phyloP scores from a whole-genome alignment of 2,888 invertebrate genomes.

The Eristalis tenax region DNA sequence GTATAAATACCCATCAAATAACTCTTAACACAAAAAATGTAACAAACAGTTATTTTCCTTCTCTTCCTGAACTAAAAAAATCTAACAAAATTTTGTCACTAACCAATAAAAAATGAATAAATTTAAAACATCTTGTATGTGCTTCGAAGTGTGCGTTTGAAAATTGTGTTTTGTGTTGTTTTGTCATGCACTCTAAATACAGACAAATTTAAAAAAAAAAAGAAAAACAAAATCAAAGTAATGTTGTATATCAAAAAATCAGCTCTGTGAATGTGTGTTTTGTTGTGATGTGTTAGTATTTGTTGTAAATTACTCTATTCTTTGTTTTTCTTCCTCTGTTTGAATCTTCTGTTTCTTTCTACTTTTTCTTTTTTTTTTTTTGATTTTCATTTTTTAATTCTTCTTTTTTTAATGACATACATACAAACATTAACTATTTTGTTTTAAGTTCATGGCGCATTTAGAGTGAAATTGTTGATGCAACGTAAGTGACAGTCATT shows the following conservation, averaged over 20 bases:
- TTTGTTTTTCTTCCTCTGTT: conserved; percentile 6
- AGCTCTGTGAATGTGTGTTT: conserved; percentile 54
- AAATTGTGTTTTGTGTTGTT: conserved; percentile 55
- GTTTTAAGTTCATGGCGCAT: background rate
- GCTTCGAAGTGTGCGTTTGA: conserved; percentile 50
- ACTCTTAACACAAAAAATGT: conserved; percentile 34
- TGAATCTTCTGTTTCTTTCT: background rate
- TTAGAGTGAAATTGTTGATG: conserved; percentile 39
- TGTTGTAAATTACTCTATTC: conserved; percentile 18
- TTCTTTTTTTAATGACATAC: conserved; percentile 26
- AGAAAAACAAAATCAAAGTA: background rate
- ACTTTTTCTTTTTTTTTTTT: conserved; percentile 1
- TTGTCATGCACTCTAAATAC: conserved; percentile 53
- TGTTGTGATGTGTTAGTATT: conserved; percentile 50
- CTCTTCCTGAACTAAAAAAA: conserved; percentile 16
- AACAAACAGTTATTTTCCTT: conserved; percentile 26
- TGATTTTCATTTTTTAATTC: background rate
- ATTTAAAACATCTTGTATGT: conserved; percentile 12
- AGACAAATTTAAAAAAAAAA: background rate
- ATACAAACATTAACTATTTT: conserved; percentile 26
- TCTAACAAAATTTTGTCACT: background rate
- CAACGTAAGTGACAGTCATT: too few relatives aligned
- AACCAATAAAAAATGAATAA: conserved; percentile 5
- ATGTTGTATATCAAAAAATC: background rate
- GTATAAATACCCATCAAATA: conserved; percentile 73